Evolutionary conservation across 2,113 vertebrate species (phyloP), one percentile per base, ranked within the genome.

Genomic region (Neopipo cinnamomea): DNA sequence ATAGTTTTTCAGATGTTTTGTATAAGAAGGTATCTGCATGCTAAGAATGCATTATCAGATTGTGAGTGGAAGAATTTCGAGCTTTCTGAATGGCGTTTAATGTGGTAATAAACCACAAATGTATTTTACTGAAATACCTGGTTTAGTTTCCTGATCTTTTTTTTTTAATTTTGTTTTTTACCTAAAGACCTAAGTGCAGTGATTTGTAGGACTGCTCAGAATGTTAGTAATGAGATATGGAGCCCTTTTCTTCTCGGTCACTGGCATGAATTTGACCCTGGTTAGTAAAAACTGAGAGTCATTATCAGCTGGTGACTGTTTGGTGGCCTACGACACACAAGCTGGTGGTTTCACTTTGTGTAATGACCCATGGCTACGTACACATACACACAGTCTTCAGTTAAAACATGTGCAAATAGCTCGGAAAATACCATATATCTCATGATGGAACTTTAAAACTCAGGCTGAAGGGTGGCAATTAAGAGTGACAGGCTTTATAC

Each of bases 241-340:
- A 91, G 82, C 78, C 90, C 82, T 94, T 89, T 93, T 46, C 67
- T 96, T 93, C 88, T 73, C 74, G 93, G 94, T 97, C 93, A 96
- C 46, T 85, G 82, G 89, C 88, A 90, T 95, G 95, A 95, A 94
- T 97, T 91, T 96, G 94, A 96, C 94, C 93, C 94, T 95, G 42
- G 50, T 85, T 76, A 44, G 75, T 77, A 88, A 79, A 66, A 89
- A 80, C 0, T 1, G 9, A 81, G 89, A 77, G 91, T 94, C 39
- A 55, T 91, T 94, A 83, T 85, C 94, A 96, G 91, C 88, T 95
- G 87, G 91, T 89, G 91, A 56, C 82, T 93, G 25, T 61, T 79
- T 70, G 85, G 93, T 93, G 90, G 91, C 88, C 93, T 74, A 47
- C 4, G 2, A 94, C 72, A 71, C 28, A 44, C 39, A 77, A 42